A percentile compares a stretch with the other conserved stretches of the same genome.
Evolutionary conservation across 2,888 invertebrate genomes (phyloP).

Genomic region (Mimachlamys varia): DNA sequence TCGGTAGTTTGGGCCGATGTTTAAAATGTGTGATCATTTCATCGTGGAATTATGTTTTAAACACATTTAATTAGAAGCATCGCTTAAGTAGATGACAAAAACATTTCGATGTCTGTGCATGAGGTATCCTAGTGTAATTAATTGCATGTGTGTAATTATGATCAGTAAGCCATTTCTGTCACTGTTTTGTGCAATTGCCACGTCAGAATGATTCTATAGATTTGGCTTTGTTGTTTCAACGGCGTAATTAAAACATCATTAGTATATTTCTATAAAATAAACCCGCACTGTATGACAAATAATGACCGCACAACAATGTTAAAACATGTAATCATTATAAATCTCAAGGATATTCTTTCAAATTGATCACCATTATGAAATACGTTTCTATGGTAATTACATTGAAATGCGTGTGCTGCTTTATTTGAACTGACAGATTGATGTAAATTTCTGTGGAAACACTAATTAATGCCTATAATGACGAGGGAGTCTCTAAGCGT

Average conservation of each 20-base stretch:
- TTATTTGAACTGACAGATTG: background rate
- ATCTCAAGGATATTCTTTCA: background rate
- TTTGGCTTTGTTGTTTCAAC: background rate
- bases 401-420: background rate
- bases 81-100: too few relatives aligned
- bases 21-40: too few relatives aligned
- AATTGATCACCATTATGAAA: background rate
- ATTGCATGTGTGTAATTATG: too few relatives aligned
- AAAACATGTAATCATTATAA: slow-evolving; percentile 1
- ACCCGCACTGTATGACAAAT: background rate
- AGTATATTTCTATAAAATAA: background rate
- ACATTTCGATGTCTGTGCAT: too few relatives aligned
- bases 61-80: too few relatives aligned
- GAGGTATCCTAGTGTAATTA: too few relatives aligned
- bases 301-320: background rate
- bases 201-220: background rate
- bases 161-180: background rate
- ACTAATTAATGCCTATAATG: background rate
- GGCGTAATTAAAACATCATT: background rate
- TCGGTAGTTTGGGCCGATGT: too few relatives aligned
- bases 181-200: background rate
- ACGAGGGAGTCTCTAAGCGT: background rate
- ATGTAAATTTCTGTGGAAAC: background rate
- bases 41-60: too few relatives aligned
- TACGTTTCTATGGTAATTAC: background rate